Conservation (phyloP, 1,140 invertebrate genomes). For the Drosophila parvula region DNA sequence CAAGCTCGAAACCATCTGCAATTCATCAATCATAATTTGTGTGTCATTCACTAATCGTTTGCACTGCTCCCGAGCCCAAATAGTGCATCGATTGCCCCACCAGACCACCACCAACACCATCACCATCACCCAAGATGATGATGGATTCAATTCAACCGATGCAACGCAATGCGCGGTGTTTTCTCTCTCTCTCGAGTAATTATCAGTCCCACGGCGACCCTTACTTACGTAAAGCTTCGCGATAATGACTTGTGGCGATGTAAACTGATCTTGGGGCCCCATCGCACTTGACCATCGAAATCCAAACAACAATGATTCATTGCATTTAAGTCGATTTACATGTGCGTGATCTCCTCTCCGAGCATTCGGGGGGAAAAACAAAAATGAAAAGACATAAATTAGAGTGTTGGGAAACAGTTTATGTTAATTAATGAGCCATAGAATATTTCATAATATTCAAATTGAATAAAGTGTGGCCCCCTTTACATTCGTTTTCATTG, state of each 20-base stretch:
- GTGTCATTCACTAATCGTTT: conserved; percentile 77
- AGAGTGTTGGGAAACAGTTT: conserved; percentile 12
- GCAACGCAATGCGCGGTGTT: conserved; percentile 31
- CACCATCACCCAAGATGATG: conserved; percentile 22
- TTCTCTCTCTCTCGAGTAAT: conserved; percentile 42
- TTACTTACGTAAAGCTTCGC: conserved; percentile 37
- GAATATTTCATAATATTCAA: conserved; percentile 24
- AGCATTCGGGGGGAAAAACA: neutral
- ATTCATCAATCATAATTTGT: conserved; percentile 81
- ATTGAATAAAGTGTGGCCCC: neutral
- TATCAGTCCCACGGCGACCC: conserved; percentile 35
- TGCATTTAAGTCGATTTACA: conserved; percentile 5
- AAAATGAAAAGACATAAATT: conserved; percentile 10
- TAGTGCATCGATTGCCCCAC: conserved; percentile 62
- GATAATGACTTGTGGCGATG: conserved; percentile 42
- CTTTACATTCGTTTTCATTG: neutral
- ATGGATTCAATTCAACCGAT: conserved; percentile 64
- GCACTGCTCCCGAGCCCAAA: conserved; percentile 58
- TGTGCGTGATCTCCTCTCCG: conserved; percentile 12
- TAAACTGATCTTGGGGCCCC: conserved; percentile 26
- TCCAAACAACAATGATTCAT: conserved; percentile 43
- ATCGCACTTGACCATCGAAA: conserved; percentile 42
- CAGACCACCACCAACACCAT: conserved; percentile 1
- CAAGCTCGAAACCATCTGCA: conserved; percentile 25
- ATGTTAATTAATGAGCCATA: conserved; percentile 28